A percentile compares a stretch with the other conserved stretches of the same genome.
Evolutionary conservation across 92 coral and sea anemone genomes (phyloP).

Genomic region (Ricordea florida): DNA sequence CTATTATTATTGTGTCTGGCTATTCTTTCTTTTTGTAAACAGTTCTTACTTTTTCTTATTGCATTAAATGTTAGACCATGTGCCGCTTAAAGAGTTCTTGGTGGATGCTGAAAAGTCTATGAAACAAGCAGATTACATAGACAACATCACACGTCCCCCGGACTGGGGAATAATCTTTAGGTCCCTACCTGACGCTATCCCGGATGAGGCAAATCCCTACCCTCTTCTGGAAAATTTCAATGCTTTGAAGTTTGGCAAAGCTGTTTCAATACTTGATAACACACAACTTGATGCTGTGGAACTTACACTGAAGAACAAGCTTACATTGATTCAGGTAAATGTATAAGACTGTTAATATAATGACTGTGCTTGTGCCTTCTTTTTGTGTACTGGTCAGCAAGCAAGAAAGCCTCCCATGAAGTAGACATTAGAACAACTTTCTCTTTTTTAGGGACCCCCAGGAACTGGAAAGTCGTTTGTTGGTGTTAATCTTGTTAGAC

Average conservation of each 20-base stretch:
- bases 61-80: slow-evolving; percentile 40
- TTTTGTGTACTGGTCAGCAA: too few relatives aligned
- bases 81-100: slow-evolving; percentile 63
- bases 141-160: slow-evolving; percentile 34
- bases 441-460: slow-evolving; percentile 79
- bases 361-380: not conserved
- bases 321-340: slow-evolving; percentile 77
- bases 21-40: too few relatives aligned
- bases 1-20: too few relatives aligned
- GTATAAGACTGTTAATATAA: not conserved
- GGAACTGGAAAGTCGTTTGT: slow-evolving; percentile 91
- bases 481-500: slow-evolving; percentile 68
- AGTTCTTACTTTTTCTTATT: too few relatives aligned
- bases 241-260: not conserved
- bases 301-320: slow-evolving; percentile 57
- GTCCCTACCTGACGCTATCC: not conserved
- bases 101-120: slow-evolving; percentile 10
- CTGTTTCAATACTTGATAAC: slow-evolving; percentile 46
- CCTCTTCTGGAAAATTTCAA: slow-evolving; percentile 40
- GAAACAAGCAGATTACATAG: slow-evolving; percentile 53
- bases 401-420: too few relatives aligned
- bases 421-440: too few relatives aligned
- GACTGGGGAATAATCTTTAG: slow-evolving; percentile 72
- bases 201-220: not conserved
- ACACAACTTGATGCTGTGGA: slow-evolving; percentile 74